A percentile compares a stretch with the other conserved stretches of the same genome.
Evolutionary conservation across 2,113 vertebrate genomes (phyloP).

Genomic region (Nipponia nippon): DNA sequence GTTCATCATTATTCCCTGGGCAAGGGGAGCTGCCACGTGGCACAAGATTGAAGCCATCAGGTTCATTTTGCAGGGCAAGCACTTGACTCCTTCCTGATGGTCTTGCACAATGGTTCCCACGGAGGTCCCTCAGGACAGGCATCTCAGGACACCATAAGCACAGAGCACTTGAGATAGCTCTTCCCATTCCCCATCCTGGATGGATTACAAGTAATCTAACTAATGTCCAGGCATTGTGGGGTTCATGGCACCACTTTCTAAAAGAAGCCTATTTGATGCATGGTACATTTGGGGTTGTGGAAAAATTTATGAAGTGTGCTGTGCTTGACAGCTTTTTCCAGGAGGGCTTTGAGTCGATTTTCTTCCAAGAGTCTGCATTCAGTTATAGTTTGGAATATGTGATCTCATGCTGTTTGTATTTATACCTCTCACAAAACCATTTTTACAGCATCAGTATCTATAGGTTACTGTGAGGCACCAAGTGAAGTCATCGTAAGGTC

Average conservation of each 20-base stretch:
- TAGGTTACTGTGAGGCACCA: slow-evolving; percentile 31
- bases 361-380: slow-evolving; percentile 73
- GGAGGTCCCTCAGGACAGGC: neutral
- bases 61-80: neutral
- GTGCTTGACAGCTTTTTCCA: slow-evolving; percentile 64
- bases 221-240: neutral
- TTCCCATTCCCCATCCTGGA: neutral
- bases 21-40: neutral
- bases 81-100: neutral
- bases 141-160: neutral
- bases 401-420: slow-evolving; percentile 77
- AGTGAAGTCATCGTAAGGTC: slow-evolving; percentile 22
- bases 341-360: slow-evolving; percentile 62
- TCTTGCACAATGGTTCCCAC: neutral
- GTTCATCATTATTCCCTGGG: neutral
- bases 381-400: slow-evolving; percentile 70
- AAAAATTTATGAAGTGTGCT: slow-evolving; percentile 66
- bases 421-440: slow-evolving; percentile 57
- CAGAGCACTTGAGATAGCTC: neutral
- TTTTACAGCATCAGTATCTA: slow-evolving; percentile 55
- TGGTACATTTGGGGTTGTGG: slow-evolving; percentile 53
- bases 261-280: slow-evolving; percentile 11
- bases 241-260: neutral
- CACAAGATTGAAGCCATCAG: neutral
- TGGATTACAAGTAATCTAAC: neutral